These are phyloP conservation scores for Fregetta grallaria DNA, from an alignment of 2,113 vertebrate genomes.

Conservation along the genomic window DNA sequence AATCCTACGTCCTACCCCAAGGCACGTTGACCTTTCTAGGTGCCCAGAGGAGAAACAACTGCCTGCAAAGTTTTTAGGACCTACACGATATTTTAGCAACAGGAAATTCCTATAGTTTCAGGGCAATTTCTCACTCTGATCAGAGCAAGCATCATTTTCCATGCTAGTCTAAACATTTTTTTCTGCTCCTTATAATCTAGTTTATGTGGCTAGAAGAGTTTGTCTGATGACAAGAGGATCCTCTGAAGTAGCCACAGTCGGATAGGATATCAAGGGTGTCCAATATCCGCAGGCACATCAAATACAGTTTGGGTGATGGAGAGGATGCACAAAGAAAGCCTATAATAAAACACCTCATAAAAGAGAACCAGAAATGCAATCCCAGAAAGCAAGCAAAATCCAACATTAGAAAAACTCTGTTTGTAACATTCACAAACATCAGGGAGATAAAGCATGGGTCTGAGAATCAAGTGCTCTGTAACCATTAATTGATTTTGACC, in stretches of 20 bases:
- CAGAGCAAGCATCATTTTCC: not conserved
- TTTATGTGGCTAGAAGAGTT: not conserved
- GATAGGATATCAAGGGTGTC: slow-evolving; percentile 15
- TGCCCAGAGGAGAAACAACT: not conserved
- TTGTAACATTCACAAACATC: not conserved
- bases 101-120: slow-evolving; percentile 18
- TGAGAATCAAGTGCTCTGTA: not conserved
- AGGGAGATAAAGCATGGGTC: not conserved
- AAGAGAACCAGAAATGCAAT: slow-evolving; percentile 3
- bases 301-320: not conserved
- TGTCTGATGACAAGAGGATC: not conserved
- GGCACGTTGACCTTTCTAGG: slow-evolving; percentile 51
- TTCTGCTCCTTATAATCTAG: not conserved
- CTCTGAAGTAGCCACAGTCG: not conserved
- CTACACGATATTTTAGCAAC: not conserved
- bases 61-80: not conserved
- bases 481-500: not conserved
- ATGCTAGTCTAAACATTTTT: slow-evolving; percentile 20
- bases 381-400: not conserved
- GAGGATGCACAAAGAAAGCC: not conserved
- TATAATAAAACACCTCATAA: slow-evolving; percentile 45
- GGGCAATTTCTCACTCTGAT: not conserved
- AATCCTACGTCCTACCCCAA: slow-evolving; percentile 2
- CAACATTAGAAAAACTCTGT: not conserved
- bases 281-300: not conserved